Evolutionary conservation across 2,113 vertebrate genomes (phyloP), one percentile per base, ranked within the genome.

Genomic region (Hirundichthys speculiger): DNA sequence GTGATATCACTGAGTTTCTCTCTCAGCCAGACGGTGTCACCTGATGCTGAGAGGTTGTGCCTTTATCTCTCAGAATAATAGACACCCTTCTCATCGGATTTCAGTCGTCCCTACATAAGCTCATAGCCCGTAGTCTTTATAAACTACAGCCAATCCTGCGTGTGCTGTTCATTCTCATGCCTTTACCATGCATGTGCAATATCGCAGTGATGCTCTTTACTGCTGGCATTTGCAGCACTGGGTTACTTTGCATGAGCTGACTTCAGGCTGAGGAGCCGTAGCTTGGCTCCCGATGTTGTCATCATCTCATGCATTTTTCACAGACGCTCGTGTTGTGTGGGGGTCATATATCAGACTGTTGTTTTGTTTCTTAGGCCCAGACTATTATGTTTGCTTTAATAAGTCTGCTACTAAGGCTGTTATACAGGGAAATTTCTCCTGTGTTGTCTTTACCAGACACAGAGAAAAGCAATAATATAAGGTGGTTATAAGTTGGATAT

Each of bases 231-330:
- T 34, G 11, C 11, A 10, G 6, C 30, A 34, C 69, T 43, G 71
- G 48, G 56, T 34, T 68, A 49, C 75, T 75, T 70, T 53, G 62
- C 4, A 24, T 58, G 57, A 85, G 61, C 18, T 46, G 50, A 57
- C 19, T 63, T 41, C 13, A 34, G 22, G 18, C 16, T 11, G 52
- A 62, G 65, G 53, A 21, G n/a, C 49, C 9, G 19, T 4, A 30
- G 50, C 46, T 42, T 41, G 52, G 48, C 30, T 10, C 6, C 30
- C 11, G 30, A 34, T 7, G 30, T 34, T 49, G 39, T 67, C 69
- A 30, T 52, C 52, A 0, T 13, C 60, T 88, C 84, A 82, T 89
- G 68, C 25, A 82, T 88, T 82, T 88, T 86, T 88, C 75, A 86
- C 64, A 48, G 12, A 11, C 0, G 4, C 43, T 21, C 43, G 62